Evolutionary conservation across 2,113 vertebrate genomes (phyloP), one percentile per base, ranked within the genome.

Genomic region (Copsychus sechellarum): DNA sequence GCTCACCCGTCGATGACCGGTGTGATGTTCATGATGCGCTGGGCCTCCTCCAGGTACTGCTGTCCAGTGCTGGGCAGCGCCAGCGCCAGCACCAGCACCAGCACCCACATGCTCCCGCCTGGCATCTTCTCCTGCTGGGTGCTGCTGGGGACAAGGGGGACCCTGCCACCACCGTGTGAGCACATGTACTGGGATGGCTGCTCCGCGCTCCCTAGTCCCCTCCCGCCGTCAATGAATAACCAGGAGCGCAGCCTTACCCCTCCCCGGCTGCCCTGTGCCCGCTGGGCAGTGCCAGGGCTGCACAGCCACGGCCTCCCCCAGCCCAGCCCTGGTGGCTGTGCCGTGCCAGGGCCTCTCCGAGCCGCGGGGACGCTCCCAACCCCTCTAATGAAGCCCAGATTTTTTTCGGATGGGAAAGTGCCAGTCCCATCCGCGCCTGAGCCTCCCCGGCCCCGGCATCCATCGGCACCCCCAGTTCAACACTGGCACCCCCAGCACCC

Each of bases 1-100:
- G 86, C 98, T 98, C 97, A 99, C 99, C 99, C 98, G 1, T 99
- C 99, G 28, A 99, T 98, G 71, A 99, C 97, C 0, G 98, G 98
- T 0, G 95, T 98, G 79, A 84, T 78, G 1, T 12, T 56, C 99
- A 99, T 99, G 93, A 99, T 97, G 72, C 26, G 60, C 79, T 97
- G 17, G 3, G 98, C 98, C 82, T 80, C 91, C 17, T 89, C 64
- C 83, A 28, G 88, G 88, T 88, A 5, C 5, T 13, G 8, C 54
- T 98, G 93, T 53, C 93, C 94, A 2, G 57, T 2, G 26, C 90
- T 48, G 58, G 92, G 61, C 42, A 88, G 69, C 4, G 81, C 51
- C 45, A 90, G 66, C 1, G 56, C 43, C 90, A 95, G 85, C 26
- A 3, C 36, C n/a, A n/a, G n/a, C n/a, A n/a, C 3, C 77, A 81